These are phyloP conservation scores for Salticus scenicus DNA, from an alignment of 2,888 invertebrate genomes.

Conservation along the genomic window DNA sequence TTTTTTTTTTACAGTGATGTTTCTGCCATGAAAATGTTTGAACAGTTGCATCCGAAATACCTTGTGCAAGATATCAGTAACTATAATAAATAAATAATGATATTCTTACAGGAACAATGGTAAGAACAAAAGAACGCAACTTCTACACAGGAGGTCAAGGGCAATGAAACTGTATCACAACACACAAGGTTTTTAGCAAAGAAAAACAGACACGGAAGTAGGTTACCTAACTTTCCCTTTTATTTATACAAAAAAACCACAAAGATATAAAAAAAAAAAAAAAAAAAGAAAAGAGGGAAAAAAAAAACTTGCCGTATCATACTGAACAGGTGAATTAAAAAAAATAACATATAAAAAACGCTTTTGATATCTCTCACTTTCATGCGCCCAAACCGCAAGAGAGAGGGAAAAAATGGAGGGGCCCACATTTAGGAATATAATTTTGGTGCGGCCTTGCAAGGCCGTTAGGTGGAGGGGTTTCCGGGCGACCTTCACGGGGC, in stretches of 20 bases:
- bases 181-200: too few species aligned
- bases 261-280: background rate
- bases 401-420: slow-evolving; percentile 15
- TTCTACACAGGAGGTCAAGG: too few species aligned
- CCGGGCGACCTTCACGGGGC: slow-evolving; percentile 44
- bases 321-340: background rate
- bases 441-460: slow-evolving; percentile 50
- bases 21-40: too few species aligned
- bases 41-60: too few species aligned
- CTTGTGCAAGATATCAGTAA: too few species aligned
- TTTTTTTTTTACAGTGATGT: too few species aligned
- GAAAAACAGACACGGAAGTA: background rate
- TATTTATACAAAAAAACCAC: background rate
- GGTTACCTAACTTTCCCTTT: slow-evolving; percentile 1
- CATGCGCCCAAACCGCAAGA: slow-evolving; percentile 26
- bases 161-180: too few species aligned
- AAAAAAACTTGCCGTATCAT: background rate
- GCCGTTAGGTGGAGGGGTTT: slow-evolving; percentile 49
- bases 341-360: slow-evolving; percentile 18
- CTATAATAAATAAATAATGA: too few species aligned
- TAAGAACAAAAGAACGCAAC: too few species aligned
- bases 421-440: slow-evolving; percentile 33
- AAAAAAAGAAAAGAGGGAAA: background rate
- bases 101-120: too few species aligned
- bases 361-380: slow-evolving; percentile 22